phyloP scores from a whole-genome alignment of 2,113 vertebrate genomes.

The Cygnus buccinator region DNA sequence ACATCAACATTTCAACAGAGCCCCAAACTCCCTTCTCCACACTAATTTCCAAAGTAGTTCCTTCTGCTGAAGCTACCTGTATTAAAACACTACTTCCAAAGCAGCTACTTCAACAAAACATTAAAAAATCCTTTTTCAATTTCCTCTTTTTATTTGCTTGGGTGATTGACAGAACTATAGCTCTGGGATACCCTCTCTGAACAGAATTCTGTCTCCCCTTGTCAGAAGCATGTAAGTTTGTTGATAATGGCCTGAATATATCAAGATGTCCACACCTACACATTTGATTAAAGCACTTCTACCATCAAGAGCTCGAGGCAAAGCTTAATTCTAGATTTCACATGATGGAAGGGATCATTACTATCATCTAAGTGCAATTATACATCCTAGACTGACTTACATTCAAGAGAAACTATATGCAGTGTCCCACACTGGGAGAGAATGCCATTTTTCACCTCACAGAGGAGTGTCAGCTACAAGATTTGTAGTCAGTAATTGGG shows the following conservation, averaged over 20 bases:
- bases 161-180: background rate
- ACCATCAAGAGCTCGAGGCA: background rate
- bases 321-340: background rate
- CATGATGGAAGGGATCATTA: background rate
- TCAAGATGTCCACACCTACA: accelerated
- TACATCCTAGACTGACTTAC: background rate
- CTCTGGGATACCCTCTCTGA: background rate
- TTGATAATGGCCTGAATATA: background rate
- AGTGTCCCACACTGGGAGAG: background rate
- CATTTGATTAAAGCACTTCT: background rate
- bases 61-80: background rate
- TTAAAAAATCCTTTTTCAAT: background rate
- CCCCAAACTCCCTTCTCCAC: background rate
- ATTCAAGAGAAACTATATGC: background rate
- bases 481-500: background rate
- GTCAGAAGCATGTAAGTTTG: background rate
- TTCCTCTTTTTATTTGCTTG: background rate
- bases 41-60: background rate
- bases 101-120: background rate
- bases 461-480: background rate
- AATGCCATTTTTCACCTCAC: background rate
- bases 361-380: background rate
- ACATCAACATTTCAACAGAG: background rate
- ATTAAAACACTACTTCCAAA: background rate
- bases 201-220: background rate